Conservation (phyloP, 1,140 invertebrate species). For the Psix sp. region DNA sequence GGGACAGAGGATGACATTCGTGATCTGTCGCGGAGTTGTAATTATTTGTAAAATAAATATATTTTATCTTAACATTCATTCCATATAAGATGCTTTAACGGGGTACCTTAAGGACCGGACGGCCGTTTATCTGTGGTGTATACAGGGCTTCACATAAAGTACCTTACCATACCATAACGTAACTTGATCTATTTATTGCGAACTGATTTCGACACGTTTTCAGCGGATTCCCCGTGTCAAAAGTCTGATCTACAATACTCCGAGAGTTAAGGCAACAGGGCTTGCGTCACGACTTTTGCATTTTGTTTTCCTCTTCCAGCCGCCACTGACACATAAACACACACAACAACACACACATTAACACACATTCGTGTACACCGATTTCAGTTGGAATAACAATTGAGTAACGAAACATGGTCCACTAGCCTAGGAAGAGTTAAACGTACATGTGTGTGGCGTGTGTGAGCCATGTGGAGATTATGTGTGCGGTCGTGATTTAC, state of each 20-base stretch:
- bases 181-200: constrained; percentile 49
- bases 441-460: constrained; percentile 18
- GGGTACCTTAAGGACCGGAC: constrained; percentile 66
- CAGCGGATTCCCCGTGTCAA: constrained; percentile 33
- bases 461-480: constrained; percentile 15
- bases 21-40: constrained; percentile 47
- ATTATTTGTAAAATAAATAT: constrained; percentile 67
- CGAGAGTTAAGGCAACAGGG: constrained; percentile 13
- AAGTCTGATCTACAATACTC: constrained; percentile 62
- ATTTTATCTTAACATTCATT: constrained; percentile 77
- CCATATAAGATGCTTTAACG: constrained; percentile 74
- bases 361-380: too few relatives aligned
- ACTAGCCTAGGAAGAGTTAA: constrained; percentile 52
- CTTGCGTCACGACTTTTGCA: too few relatives aligned
- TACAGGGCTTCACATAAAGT: constrained; percentile 73
- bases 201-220: constrained; percentile 40
- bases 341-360: too few relatives aligned
- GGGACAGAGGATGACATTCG: constrained; percentile 21
- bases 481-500: too few relatives aligned
- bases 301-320: too few relatives aligned
- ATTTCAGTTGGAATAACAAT: constrained; percentile 36
- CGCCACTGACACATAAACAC: too few relatives aligned
- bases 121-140: constrained; percentile 67
- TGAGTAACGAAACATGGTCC: constrained; percentile 48
- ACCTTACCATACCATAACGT: constrained; percentile 67